Base-by-base conservation (phyloP, 2,888 invertebrate genomes). In the Acronicta leporina region DNA sequence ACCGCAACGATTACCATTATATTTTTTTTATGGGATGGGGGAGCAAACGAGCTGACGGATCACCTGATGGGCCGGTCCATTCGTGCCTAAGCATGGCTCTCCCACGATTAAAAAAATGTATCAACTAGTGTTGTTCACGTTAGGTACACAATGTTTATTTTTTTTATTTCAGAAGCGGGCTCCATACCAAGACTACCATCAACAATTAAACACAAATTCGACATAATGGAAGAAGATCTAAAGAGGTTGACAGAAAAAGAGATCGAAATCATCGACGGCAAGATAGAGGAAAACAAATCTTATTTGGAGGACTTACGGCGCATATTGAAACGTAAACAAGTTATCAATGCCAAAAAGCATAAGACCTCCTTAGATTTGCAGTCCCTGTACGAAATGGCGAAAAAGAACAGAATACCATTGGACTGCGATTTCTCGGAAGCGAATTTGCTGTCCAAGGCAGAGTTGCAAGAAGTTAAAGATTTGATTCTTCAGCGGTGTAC, bases 261-360 rank as follows among this genome's bases (percentile, higher is more conserved):
- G 67, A 85, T 94, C 2, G 92, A 94, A 78, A 90, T 92, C 10
- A 91, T 94, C 30, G 94, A 93, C 73, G 83, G 79, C 1, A 86
- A 85, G 40, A 84, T 92, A 73, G 64, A 81, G 0, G 89, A 88
- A 59, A 92, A 94, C 77, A 83, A 83, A 75, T 78, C 88, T 3
- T 90, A 92, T 62, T 75, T 94, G 16, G 86, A 92, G n/a, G 92
- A 91, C 60, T 79, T 94, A 13, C 84, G 81, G 67, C 82, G 76
- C 41, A 82, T 94, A 44, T 73, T 94, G 13, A 87, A 83, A 65
- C 80, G 85, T 13, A 87, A 87, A 41, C 77, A 85, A 60, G 75
- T 73, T 0, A 72, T 80, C 0, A 52, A 67, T 15, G 60, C 68
- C 0, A 87, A 84, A 54, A 88, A 84, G 57, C 79, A 81, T 15